phyloP scores from a whole-genome alignment of 2,888 invertebrate genomes.

The Cancer borealis region DNA sequence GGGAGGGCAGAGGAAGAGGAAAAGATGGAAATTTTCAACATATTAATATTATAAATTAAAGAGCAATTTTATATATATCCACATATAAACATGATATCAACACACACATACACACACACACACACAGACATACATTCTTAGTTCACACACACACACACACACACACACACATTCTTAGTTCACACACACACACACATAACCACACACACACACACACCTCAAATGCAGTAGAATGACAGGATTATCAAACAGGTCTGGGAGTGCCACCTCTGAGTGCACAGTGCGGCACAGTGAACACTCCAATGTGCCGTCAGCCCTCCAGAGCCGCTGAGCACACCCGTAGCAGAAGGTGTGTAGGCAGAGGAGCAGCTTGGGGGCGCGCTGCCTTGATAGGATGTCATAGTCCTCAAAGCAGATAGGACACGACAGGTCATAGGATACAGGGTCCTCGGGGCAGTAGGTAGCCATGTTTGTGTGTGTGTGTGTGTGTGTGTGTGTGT shows the following conservation, averaged over 20 bases:
- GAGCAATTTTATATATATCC: too few relatives aligned
- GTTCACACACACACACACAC: too few relatives aligned
- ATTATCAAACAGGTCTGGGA: constrained; percentile 69
- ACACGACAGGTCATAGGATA: constrained; percentile 66
- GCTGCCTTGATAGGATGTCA: constrained; percentile 52
- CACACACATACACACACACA: constrained; percentile 26
- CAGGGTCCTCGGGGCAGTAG: constrained; percentile 68
- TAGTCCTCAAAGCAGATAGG: constrained; percentile 76
- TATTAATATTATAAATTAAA: background rate
- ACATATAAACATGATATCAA: too few relatives aligned
- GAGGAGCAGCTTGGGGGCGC: constrained; percentile 71
- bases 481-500: background rate
- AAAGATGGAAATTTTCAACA: background rate
- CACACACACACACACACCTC: constrained; percentile 42
- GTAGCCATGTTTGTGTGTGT: constrained; percentile 65
- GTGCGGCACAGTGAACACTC: constrained; percentile 74
- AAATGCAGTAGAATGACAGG: constrained; percentile 68
- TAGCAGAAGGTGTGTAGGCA: constrained; percentile 75
- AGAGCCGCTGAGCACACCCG: constrained; percentile 65
- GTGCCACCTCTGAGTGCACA: constrained; percentile 58
- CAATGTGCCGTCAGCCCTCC: constrained; percentile 59
- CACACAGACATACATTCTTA: constrained; percentile 27
- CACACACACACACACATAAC: background rate
- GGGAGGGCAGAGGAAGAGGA: background rate
- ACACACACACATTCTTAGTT: too few relatives aligned